These are phyloP conservation scores for Chouioia cunea DNA, from an alignment of 2,888 invertebrate species.

Conservation along the genomic window DNA sequence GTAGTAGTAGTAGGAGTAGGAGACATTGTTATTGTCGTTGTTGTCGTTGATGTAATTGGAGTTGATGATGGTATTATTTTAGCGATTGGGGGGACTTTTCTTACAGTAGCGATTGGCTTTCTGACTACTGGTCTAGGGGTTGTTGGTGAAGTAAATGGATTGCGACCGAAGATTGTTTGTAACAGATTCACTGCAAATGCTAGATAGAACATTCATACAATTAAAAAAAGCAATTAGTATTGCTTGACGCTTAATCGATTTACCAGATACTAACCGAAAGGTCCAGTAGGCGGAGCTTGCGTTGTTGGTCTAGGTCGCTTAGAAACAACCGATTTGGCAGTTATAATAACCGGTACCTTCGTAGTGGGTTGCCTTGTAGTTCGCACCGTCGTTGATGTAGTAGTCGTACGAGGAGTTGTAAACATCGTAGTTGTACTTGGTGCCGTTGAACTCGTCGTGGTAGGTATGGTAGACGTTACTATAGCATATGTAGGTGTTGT, in stretches of 20 bases:
- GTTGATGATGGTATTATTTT: constrained; percentile 15
- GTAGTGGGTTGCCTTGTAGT: constrained; percentile 55
- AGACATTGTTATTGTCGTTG: constrained; percentile 49
- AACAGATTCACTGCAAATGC: constrained; percentile 57
- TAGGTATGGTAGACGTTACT: constrained; percentile 42
- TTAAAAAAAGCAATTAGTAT: not conserved
- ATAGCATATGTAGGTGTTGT: constrained; percentile 37
- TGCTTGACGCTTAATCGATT: not conserved
- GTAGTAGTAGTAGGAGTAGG: constrained; percentile 58
- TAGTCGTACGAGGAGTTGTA: constrained; percentile 18
- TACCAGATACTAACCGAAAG: constrained; percentile 27
- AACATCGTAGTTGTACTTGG: constrained; percentile 34
- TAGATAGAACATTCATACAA: not conserved
- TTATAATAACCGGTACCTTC: constrained; percentile 50
- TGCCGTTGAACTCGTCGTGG: constrained; percentile 46
- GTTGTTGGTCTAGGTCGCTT: constrained; percentile 61
- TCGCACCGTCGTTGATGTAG: constrained; percentile 51
- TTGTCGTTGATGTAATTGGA: constrained; percentile 35
- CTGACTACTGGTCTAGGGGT: constrained; percentile 37
- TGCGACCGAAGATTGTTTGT: constrained; percentile 61
- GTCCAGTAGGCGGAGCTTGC: constrained; percentile 59
- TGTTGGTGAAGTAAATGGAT: constrained; percentile 53
- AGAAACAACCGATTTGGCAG: constrained; percentile 53
- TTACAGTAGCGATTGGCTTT: constrained; percentile 34
- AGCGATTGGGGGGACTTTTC: constrained; percentile 23